phyloP scores from a whole-genome alignment of 2,888 invertebrate genomes.

The Papilio elwesi region DNA sequence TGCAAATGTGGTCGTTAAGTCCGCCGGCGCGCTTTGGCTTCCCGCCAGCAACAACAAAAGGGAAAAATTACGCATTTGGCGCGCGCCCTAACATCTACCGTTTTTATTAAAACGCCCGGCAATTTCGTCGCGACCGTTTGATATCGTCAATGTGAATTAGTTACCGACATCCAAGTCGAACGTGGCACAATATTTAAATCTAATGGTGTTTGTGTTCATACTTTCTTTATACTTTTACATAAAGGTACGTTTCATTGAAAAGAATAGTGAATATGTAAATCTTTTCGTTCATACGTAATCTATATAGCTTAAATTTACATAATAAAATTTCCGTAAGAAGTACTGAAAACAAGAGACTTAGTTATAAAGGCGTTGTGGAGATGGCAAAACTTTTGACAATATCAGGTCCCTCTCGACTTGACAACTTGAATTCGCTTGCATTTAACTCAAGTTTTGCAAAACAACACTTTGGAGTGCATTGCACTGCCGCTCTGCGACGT shows the following conservation, averaged over 20 bases:
- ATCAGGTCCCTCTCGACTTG: constrained; percentile 9
- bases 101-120: constrained; percentile 24
- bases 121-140: constrained; percentile 15
- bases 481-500: background rate
- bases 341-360: too few species aligned
- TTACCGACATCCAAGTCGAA: background rate
- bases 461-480: constrained; percentile 22
- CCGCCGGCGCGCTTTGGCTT: constrained; percentile 22
- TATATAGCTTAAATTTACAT: too few species aligned
- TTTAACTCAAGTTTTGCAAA: constrained; percentile 12
- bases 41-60: constrained; percentile 24
- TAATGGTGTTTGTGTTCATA: background rate
- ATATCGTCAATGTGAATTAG: constrained; percentile 25
- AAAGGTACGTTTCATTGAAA: background rate
- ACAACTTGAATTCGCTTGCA: constrained; percentile 5
- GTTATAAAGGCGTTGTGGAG: constrained; percentile 1
- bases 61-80: constrained; percentile 25
- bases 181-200: background rate
- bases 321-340: too few species aligned
- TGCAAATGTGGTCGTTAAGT: constrained; percentile 21
- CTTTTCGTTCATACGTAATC: too few species aligned
- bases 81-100: constrained; percentile 14
- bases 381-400: constrained; percentile 6
- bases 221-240: background rate
- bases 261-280: background rate